Evolutionary conservation across 2,113 vertebrate species (phyloP), one percentile per base, ranked within the genome.

Genomic region (Oncorhynchus mykiss): DNA sequence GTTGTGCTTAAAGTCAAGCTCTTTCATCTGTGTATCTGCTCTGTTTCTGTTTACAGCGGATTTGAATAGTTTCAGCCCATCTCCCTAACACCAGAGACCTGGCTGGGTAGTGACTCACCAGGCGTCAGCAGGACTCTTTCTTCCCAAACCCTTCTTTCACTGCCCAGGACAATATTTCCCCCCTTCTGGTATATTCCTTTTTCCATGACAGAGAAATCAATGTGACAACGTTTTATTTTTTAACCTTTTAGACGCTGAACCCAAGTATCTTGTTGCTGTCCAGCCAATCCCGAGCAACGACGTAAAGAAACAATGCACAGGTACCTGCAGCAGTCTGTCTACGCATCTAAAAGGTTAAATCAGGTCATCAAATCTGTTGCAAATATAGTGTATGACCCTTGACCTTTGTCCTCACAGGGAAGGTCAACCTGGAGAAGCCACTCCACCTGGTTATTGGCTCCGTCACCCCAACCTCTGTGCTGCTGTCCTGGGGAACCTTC

Each of bases 251-350:
- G 97, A 98, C 82, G 96, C 96, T 0, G 96, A 98, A 34, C 96
- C 96, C 0, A 95, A 96, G 69, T 99, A 98, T 83, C 92, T 99
- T 87, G 94, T 99, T 71, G 95, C 95, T 0, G 94, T 99, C 34
- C 93, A 96, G 84, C 94, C 96, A 1, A 93, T 94, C 71, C 95
- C 93, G 0, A 70, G 82, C 89, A 93, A 95, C 70, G 95, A 93
- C 39, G 91, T 93, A 71, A 97, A 96, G 92, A 98, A 97, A 51
- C 93, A 94, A 39, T 99, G 97, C 85, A 96, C 96, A 94, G 97
- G 97, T 98, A 48, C 20, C 14, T 27, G 20, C 7, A 0, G 1
- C 7, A 9, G 13, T 71, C 34, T 70, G 39, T 64, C 60, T 25
- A 24, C 6, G 22, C 9, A 45, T 49, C 4, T 22, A 5, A 34